Evolutionary conservation across 2,797 vertebrate genomes (phyloP).

Genomic region (Cryptoblepharus egeriae): DNA sequence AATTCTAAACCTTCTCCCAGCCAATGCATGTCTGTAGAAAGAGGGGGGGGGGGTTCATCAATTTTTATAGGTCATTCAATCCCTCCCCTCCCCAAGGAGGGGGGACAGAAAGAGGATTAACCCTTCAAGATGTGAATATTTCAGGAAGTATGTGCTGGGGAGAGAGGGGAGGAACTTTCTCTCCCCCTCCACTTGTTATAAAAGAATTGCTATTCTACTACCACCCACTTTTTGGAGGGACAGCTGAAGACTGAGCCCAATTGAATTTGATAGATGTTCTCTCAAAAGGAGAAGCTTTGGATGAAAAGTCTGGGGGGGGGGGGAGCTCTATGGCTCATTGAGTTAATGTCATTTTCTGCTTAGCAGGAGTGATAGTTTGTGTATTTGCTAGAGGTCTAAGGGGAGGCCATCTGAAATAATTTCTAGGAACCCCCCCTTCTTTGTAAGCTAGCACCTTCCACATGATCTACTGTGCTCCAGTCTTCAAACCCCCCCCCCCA

Average conservation of each 20-base stretch:
- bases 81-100: neutral
- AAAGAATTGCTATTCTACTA: neutral
- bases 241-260: conserved; percentile 3
- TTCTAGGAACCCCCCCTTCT: neutral
- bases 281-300: neutral
- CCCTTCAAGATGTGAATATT: neutral
- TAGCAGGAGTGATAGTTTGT: neutral
- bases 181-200: neutral
- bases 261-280: neutral
- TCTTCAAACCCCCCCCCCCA: neutral
- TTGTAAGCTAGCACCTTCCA: neutral
- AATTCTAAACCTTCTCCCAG: neutral
- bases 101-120: neutral
- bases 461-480: neutral
- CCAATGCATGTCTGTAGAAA: neutral
- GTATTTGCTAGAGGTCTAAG: neutral
- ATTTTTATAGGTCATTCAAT: conserved; percentile 35
- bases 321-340: neutral
- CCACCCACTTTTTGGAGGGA: neutral
- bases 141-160: neutral
- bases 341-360: neutral
- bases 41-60: neutral
- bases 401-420: neutral
- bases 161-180: neutral
- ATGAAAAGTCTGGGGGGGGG: neutral